Evolutionary conservation across 1,140 invertebrate species (phyloP), one percentile per base, ranked within the genome.

Genomic region (Polypedilum pembai): DNA sequence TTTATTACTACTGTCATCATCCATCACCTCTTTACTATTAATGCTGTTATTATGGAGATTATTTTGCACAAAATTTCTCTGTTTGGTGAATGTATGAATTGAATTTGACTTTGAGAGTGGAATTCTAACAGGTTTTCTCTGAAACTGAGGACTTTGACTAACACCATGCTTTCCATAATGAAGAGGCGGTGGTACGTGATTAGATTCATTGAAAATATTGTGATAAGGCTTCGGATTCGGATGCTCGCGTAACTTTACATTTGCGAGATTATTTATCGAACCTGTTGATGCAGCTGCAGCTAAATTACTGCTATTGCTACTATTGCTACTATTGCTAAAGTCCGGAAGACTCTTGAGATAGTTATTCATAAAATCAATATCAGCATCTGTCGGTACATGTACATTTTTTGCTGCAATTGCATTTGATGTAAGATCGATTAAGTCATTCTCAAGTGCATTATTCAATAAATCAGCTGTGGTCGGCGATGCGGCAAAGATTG

Each of bases 301-400:
- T 56, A 56, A 12, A 12, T 12, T 56, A 56, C 12, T 56, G n/a
- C n/a, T 56, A 56, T 8, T 56, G 12, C 12, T 56, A 56, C n/a
- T 56, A 3, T 66, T 65, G 24, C 33, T 78, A 75, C 78, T 78
- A 40, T 80, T 79, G 79, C 79, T 81, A 74, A 82, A 82, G 75
- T 82, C 81, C 73, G 81, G 81, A 73, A 82, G 33, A 76, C 81
- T 82, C 74, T 81, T 82, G 5, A 82, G 75, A 78, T 82, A 82
- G 76, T 80, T 81, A 75, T 81, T 82, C 81, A 82, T 82, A 78
- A 81, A 81, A 74, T 82, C 81, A 41, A 82, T 82, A 72, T 82
- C 81, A 8, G 81, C 81, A 41, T 63, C 33, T 41, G 40, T 40
- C 15, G 45, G 45, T n/a, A 56, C 12, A 56, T 56, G 12, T 56